phyloP scores from a whole-genome alignment of 2,797 vertebrate genomes.

The Pangasius larnaudii region DNA sequence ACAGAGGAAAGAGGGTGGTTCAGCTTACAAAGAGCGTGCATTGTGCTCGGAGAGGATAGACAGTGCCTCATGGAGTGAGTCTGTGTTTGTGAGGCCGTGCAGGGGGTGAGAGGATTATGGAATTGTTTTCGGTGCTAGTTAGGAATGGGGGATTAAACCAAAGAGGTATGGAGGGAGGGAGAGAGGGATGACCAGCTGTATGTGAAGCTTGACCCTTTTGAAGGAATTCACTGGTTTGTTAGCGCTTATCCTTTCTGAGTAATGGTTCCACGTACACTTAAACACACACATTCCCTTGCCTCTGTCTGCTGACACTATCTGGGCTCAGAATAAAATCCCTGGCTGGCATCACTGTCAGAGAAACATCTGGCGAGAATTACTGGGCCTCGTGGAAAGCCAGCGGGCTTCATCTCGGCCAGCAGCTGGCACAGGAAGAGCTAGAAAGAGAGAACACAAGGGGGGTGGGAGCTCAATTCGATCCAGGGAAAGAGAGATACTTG shows the following conservation, averaged over 20 bases:
- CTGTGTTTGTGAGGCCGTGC: not conserved
- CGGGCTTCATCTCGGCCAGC: slow-evolving; percentile 47
- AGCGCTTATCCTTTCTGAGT: not conserved
- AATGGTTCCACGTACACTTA: not conserved
- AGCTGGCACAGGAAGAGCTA: slow-evolving; percentile 47
- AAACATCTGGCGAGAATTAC: slow-evolving; percentile 66
- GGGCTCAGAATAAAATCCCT: slow-evolving; percentile 29
- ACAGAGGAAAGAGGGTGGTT: slow-evolving; percentile 24
- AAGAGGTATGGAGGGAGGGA: not conserved
- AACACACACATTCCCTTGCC: not conserved
- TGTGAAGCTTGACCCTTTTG: not conserved
- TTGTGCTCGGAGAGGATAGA: slow-evolving; percentile 6
- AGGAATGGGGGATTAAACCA: not conserved
- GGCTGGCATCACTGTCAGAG: slow-evolving; percentile 50
- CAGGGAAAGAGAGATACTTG: not conserved
- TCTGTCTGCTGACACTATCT: slow-evolving; percentile 14
- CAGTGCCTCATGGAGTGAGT: not conserved
- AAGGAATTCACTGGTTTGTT: not conserved
- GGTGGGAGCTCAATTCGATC: not conserved
- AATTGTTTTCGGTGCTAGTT: slow-evolving; percentile 5
- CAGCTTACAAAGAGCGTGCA: slow-evolving; percentile 9
- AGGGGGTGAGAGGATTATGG: slow-evolving; percentile 1
- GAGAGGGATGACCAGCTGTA: not conserved
- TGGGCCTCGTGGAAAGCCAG: slow-evolving; percentile 57
- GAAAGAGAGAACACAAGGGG: slow-evolving; percentile 3